Conservation (phyloP, 2,888 invertebrate species). For the Chrysomela aeneicollis region DNA sequence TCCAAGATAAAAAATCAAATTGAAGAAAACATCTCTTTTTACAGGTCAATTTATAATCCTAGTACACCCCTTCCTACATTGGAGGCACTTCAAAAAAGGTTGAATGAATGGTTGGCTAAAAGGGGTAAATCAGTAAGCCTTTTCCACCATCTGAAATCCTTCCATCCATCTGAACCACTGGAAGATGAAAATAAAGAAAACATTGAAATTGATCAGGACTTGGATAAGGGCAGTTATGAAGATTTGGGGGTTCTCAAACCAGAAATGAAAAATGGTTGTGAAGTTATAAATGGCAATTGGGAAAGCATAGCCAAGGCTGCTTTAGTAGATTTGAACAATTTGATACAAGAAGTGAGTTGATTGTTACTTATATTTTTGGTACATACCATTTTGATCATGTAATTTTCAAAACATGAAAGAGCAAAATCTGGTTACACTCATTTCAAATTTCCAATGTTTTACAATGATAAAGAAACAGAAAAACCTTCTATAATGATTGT, state of each 20-base stretch:
- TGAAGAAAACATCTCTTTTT: neutral
- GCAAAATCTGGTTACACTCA: too few species aligned
- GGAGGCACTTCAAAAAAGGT: constrained; percentile 44
- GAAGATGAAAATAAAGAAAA: constrained; percentile 67
- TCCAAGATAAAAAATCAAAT: neutral
- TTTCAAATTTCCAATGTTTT: too few species aligned
- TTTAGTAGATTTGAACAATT: constrained; percentile 63
- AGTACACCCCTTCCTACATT: constrained; percentile 26
- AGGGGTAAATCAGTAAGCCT: constrained; percentile 55
- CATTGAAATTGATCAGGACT: constrained; percentile 54
- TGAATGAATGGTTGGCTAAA: constrained; percentile 65
- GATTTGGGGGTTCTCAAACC: constrained; percentile 32
- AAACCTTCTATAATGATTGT: too few species aligned
- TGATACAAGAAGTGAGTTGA: constrained; percentile 63
- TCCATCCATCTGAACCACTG: neutral
- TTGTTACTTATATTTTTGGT: constrained; percentile 1
- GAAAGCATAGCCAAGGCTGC: constrained; percentile 61
- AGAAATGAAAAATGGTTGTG: constrained; percentile 61
- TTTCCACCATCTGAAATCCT: constrained; percentile 35
- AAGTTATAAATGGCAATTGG: constrained; percentile 60
- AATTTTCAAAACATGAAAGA: neutral
- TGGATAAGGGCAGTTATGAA: constrained; percentile 56
- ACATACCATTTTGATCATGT: too few species aligned
- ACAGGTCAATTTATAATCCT: constrained; percentile 22
- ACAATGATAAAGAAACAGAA: too few species aligned